phyloP scores from a whole-genome alignment of 2,797 vertebrate species.

The Acrossocheilus wenchowensis region DNA sequence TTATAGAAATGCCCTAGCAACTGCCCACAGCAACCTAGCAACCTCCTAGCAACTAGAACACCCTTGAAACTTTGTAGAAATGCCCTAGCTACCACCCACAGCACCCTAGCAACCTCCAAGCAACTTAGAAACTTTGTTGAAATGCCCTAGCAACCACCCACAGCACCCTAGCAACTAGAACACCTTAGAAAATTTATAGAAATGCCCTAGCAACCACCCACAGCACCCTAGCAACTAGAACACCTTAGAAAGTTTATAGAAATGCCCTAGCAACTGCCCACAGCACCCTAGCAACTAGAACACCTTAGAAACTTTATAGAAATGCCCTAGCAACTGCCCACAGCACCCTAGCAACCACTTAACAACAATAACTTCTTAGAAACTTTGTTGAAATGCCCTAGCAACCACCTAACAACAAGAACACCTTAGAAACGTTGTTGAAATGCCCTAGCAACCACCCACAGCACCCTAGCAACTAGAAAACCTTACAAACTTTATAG shows the following conservation, averaged over 20 bases:
- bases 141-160: background rate
- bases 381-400: background rate
- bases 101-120: background rate
- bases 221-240: background rate
- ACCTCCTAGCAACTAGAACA: background rate
- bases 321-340: background rate
- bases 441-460: background rate
- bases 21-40: background rate
- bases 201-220: too few species aligned
- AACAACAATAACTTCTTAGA: background rate
- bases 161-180: background rate
- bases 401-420: background rate
- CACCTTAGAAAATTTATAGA: too few species aligned
- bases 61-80: background rate
- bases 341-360: background rate
- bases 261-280: background rate
- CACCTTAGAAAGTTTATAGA: fast-evolving
- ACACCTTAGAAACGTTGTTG: background rate
- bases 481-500: fast-evolving
- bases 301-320: fast-evolving
- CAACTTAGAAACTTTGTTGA: background rate
- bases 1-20: background rate
- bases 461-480: background rate
- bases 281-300: background rate
- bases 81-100: background rate